Evolutionary conservation across 2,113 vertebrate genomes (phyloP), one percentile per base, ranked within the genome.

Genomic region (Oryzias woworae): DNA sequence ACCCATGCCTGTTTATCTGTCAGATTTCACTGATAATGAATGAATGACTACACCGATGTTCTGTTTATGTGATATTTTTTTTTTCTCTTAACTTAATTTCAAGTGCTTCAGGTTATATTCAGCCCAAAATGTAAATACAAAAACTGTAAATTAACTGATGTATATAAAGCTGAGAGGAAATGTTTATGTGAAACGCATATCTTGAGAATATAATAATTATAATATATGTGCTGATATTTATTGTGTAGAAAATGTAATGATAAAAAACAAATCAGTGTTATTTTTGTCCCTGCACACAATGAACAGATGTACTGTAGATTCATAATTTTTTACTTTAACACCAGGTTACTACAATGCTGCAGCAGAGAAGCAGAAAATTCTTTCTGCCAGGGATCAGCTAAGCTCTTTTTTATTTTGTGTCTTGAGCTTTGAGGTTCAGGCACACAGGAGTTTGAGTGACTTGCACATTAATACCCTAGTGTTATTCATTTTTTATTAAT

Each of bases 181-280:
- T 74, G 56, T 88, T 82, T 89, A 91, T 90, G 82, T 90, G 88
- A 85, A 85, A 89, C 84, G 86, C 84, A 85, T 88, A 92, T 90
- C 83, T 88, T 79, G 80, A 89, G 78, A 86, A 90, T 91, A 87
- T 78, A 84, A 77, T 63, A 58, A 84, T 76, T 62, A 86, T 83
- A 87, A 89, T 91, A 92, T 88, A 90, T 88, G 85, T 92, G 87
- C 88, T 88, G 67, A 86, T 92, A 89, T 89, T 87, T 91, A 90
- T 89, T 72, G 86, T 91, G 81, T 88, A 84, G 86, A 89, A 81
- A 89, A 77, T 85, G 77, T 83, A 81, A 87, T 84, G 78, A 89
- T 88, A 77, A 58, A 54, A 77, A 59, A 54, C 31, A 85, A 60
- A 64, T 47, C 78, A 75, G 81, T 87, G 84, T 88, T 92, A 89